Percentiles rank a stretch among this genome's conserved stretches.
Conservation (phyloP, 2,113 vertebrate species). For the Callorhinus ursinus region DNA sequence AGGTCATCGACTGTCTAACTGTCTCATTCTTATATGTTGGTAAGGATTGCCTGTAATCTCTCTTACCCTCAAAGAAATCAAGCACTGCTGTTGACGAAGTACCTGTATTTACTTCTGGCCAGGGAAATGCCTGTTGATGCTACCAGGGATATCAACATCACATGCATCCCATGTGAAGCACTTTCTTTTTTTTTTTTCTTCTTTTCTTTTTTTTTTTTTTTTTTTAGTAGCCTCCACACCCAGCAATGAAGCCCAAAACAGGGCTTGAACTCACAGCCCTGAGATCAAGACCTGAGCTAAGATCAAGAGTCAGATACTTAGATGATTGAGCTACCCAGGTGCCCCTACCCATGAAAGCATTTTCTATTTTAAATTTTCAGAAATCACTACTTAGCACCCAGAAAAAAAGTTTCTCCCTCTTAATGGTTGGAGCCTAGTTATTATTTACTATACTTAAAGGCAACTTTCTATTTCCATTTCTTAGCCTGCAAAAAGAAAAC, state of each 20-base stretch:
- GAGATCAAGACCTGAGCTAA: background rate
- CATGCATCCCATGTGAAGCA: background rate
- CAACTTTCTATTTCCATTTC: constrained; percentile 25
- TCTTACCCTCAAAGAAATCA: background rate
- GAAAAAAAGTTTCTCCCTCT: background rate
- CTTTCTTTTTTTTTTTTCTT: background rate
- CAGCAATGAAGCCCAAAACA: background rate
- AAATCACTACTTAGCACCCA: background rate
- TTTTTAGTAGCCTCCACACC: background rate
- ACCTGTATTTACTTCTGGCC: background rate
- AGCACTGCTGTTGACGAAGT: background rate
- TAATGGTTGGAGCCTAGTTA: background rate
- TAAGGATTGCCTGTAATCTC: background rate
- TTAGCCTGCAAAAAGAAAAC: constrained; percentile 50
- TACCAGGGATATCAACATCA: background rate
- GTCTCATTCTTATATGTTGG: background rate
- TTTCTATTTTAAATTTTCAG: constrained; percentile 31
- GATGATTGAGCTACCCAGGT: background rate
- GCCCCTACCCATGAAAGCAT: background rate
- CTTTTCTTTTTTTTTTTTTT: background rate
- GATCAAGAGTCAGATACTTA: background rate
- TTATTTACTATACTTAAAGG: constrained; percentile 28
- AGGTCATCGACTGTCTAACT: background rate
- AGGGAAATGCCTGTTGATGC: background rate
- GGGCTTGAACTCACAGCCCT: background rate